Percentiles rank a stretch among this genome's conserved stretches.
phyloP scores from a whole-genome alignment of 2,888 invertebrate species.

The Corythucha ciliata region DNA sequence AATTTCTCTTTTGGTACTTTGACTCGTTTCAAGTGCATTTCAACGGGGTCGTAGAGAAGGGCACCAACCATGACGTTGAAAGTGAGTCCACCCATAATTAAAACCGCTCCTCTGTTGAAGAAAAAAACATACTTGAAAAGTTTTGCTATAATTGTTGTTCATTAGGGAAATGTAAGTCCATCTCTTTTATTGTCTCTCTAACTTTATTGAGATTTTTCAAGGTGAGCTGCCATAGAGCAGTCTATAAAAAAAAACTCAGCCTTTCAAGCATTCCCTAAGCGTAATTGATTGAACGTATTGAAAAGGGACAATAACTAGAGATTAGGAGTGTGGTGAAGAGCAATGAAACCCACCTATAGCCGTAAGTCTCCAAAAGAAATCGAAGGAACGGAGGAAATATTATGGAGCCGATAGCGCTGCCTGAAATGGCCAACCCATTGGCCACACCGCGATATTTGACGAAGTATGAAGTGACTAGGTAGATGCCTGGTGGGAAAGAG shows the following conservation, averaged over 20 bases:
- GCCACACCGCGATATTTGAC: conserved; percentile 67
- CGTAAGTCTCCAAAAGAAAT: conserved; percentile 59
- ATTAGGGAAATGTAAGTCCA: too few relatives aligned
- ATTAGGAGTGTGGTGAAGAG: conserved; percentile 45
- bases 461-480: conserved; percentile 82
- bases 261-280: too few relatives aligned
- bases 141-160: too few relatives aligned
- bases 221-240: too few relatives aligned
- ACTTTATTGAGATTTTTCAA: too few relatives aligned
- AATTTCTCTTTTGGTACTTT: conserved; percentile 34
- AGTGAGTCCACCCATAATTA: conserved; percentile 72
- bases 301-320: too few relatives aligned
- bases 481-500: conserved; percentile 80
- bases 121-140: too few relatives aligned
- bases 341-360: conserved; percentile 51
- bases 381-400: conserved; percentile 70
- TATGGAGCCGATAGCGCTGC: conserved; percentile 77
- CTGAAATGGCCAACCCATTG: conserved; percentile 81
- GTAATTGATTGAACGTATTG: too few relatives aligned
- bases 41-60: conserved; percentile 73
- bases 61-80: conserved; percentile 78
- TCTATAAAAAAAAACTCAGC: too few relatives aligned
- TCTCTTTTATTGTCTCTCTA: too few relatives aligned
- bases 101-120: conserved; percentile 64
- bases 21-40: conserved; percentile 64